Percentiles rank a stretch among this genome's conserved stretches.
phyloP scores from a whole-genome alignment of 2,113 vertebrate species.

The Octodon degus region DNA sequence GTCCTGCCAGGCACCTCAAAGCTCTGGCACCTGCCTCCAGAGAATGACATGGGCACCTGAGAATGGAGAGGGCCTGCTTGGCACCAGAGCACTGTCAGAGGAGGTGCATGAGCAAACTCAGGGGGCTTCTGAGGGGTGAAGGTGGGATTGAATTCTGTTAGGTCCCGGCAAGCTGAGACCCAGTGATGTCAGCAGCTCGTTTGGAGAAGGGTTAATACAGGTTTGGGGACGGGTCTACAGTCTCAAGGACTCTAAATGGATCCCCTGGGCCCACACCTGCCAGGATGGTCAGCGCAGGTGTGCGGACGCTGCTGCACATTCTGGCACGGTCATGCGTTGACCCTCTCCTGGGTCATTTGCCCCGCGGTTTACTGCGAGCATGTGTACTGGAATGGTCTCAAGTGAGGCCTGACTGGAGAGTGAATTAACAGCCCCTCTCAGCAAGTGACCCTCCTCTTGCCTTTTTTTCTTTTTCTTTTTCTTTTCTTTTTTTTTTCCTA shows the following conservation, averaged over 20 bases:
- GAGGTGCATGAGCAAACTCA: too few species aligned
- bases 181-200: background rate
- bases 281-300: too few species aligned
- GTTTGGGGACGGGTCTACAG: background rate
- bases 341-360: background rate
- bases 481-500: background rate
- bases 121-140: background rate
- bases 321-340: background rate
- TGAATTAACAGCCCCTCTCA: background rate
- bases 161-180: background rate
- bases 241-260: background rate
- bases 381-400: background rate
- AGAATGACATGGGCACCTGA: background rate
- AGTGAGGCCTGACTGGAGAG: background rate
- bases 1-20: background rate
- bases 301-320: background rate
- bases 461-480: background rate
- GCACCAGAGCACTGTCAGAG: background rate
- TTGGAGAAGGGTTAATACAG: background rate
- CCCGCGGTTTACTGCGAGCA: background rate
- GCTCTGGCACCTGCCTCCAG: background rate
- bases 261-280: too few species aligned
- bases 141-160: background rate
- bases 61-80: background rate
- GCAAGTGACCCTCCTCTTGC: background rate